Percentiles rank a stretch among this genome's conserved stretches.
These are phyloP conservation scores for Acrocephalus arundinaceus DNA, from an alignment of 2,113 vertebrate species.

Conservation along the genomic window DNA sequence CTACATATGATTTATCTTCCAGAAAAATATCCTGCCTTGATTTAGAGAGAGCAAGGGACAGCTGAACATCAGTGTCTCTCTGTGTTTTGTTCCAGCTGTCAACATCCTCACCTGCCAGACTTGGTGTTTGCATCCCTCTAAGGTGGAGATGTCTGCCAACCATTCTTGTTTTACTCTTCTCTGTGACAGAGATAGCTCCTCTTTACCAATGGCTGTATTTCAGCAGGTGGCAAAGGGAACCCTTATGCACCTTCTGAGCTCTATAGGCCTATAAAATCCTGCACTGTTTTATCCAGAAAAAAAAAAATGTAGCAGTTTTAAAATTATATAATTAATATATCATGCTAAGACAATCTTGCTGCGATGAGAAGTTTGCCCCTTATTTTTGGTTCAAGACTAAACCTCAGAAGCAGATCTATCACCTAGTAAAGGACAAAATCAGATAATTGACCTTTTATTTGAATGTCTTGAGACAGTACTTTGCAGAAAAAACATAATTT, in stretches of 20 bases:
- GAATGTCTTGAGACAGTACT: neutral
- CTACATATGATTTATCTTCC: neutral
- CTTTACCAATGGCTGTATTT: rapidly evolving
- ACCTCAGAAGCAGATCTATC: neutral
- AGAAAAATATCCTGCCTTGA: neutral
- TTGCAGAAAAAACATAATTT: neutral
- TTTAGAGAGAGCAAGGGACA: neutral
- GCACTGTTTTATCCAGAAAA: neutral
- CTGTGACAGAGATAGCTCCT: neutral
- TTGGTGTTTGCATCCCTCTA: neutral
- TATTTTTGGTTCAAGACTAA: neutral
- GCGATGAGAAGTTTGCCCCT: neutral
- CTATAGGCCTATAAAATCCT: neutral
- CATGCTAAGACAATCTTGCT: neutral
- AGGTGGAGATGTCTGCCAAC: neutral
- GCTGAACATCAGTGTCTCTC: neutral
- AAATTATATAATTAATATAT: neutral
- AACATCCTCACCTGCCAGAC: neutral
- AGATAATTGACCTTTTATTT: neutral
- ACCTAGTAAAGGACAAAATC: neutral
- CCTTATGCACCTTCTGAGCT: neutral
- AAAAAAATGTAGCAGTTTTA: rapidly evolving
- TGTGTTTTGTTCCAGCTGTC: neutral
- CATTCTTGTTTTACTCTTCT: neutral
- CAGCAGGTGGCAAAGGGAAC: neutral